phyloP scores from a whole-genome alignment of 2,797 vertebrate species.

The Siniperca obscura region DNA sequence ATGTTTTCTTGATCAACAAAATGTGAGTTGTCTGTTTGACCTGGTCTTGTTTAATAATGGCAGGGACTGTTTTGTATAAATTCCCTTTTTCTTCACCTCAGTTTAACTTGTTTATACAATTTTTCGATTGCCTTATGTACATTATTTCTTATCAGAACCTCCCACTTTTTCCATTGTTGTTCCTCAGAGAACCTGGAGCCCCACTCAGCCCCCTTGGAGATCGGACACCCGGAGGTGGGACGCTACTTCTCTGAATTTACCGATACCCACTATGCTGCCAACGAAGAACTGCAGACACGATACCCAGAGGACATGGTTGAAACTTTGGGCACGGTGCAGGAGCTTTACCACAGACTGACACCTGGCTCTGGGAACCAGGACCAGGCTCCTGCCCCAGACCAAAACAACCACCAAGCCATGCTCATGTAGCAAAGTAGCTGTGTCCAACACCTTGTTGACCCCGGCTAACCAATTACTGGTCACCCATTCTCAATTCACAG shows the following conservation, averaged over 20 bases:
- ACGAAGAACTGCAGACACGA: conserved; percentile 91
- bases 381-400: conserved; percentile 62
- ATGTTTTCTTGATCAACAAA: neutral
- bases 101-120: neutral
- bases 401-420: conserved; percentile 65
- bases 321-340: conserved; percentile 85
- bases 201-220: conserved; percentile 91
- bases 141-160: neutral
- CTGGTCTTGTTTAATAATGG: neutral
- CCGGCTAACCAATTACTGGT: conserved; percentile 9
- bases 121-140: neutral
- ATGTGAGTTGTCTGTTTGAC: neutral
- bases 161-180: neutral
- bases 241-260: conserved; percentile 96
- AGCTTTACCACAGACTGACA: conserved; percentile 86
- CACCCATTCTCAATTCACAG: conserved; percentile 43
- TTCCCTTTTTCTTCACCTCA: neutral
- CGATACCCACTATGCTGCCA: conserved; percentile 90
- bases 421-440: conserved; percentile 65
- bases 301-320: conserved; percentile 92
- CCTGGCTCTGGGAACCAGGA: conserved; percentile 59
- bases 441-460: conserved; percentile 1
- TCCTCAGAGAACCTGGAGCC: conserved; percentile 94
- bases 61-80: neutral
- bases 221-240: conserved; percentile 93